Evolutionary conservation across 2,797 vertebrate species (phyloP), one percentile per base, ranked within the genome.

Genomic region (Petrocephalus sullivani): DNA sequence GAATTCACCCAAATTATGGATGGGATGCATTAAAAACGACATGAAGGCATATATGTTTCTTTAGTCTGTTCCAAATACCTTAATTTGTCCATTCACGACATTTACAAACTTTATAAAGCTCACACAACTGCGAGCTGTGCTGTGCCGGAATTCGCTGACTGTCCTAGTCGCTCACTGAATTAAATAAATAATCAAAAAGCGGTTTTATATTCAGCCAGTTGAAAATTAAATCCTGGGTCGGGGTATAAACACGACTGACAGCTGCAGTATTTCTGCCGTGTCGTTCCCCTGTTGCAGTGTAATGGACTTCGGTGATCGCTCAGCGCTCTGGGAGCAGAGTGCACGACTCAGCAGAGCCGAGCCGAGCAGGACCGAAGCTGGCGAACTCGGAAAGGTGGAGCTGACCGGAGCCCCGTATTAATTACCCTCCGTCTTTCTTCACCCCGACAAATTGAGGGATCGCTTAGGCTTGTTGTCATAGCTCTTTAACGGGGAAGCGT

Each of bases 221-320:
- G 71, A 78, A 78, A 78, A 78, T 78, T 78, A 78, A 78, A 78
- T 78, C 75, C 3, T 0, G 16, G 75, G 16, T 49, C 6, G 75
- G 75, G 75, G 41, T 78, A 78, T 49, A 78, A 78, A 78, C 75
- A 87, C 92, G 90, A 91, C 89, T 21, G 56, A 87, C 87, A 89
- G 87, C 82, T 60, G 87, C 57, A 56, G 88, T 86, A 88, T 90
- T 88, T 92, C 88, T 85, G 81, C 61, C 10, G 7, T 86, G 49
- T 53, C 54, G 23, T 81, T 85, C 64, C 83, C 33, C 57, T 61
- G 51, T 90, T 90, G 90, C 91, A 88, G 89, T n/a, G 87, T 91
- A 91, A 92, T 71, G 89, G 85, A 53, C 83, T 89, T 88, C 87
- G 91, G 89, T 88, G 90, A 92, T 86, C 87, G 89, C 88, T 93